These are phyloP conservation scores for Mustelus asterias DNA, from an alignment of 2,113 vertebrate species.

Conservation along the genomic window DNA sequence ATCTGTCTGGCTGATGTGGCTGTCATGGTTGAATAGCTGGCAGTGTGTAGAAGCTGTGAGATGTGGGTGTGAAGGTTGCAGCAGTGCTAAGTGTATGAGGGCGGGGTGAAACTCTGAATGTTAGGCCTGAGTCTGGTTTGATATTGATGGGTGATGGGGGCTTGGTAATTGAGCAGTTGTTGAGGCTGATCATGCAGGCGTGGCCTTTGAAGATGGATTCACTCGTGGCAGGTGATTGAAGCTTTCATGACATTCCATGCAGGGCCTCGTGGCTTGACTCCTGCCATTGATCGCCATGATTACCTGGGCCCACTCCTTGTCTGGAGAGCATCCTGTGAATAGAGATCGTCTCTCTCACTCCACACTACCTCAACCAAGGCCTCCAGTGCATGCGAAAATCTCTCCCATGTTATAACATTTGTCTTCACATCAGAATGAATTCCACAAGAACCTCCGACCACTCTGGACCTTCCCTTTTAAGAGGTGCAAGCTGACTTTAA, in stretches of 20 bases:
- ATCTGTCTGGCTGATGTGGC: background rate
- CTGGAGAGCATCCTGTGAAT: background rate
- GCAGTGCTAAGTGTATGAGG: background rate
- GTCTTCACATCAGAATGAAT: background rate
- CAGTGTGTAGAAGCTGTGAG: background rate
- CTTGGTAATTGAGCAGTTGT: background rate
- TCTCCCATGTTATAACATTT: background rate
- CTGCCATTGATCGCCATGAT: background rate
- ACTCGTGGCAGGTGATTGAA: background rate
- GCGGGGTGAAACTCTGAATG: no score
- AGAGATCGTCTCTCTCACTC: background rate
- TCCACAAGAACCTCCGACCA: background rate
- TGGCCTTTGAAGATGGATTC: background rate
- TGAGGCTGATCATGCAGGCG: background rate
- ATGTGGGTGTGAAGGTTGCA: background rate
- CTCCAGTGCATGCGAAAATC: background rate
- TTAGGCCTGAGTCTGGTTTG: background rate
- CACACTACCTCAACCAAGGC: background rate
- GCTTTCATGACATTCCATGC: background rate
- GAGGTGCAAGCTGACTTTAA: background rate
- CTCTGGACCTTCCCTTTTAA: background rate
- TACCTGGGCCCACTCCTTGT: background rate
- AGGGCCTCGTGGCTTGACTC: background rate
- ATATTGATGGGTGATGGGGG: background rate
- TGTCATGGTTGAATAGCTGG: background rate